Conservation (phyloP, 2,113 vertebrate species). For the Nestor notabilis region DNA sequence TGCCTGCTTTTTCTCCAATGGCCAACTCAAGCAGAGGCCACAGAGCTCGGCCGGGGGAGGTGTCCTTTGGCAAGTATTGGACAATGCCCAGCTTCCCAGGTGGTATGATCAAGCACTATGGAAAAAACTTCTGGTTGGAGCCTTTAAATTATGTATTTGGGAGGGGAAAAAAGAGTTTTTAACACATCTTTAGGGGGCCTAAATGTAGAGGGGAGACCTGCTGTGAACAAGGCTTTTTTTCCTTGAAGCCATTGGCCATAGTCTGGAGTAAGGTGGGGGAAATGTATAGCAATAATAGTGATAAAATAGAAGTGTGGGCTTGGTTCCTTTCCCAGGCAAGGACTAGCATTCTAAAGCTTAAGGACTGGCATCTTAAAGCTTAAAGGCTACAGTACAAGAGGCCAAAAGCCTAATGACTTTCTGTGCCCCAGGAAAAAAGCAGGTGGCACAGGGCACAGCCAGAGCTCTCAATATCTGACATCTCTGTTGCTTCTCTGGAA, state of each 20-base stretch:
- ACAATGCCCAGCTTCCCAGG: not conserved
- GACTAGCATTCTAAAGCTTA: not conserved
- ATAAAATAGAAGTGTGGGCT: not conserved
- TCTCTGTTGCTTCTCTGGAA: not conserved
- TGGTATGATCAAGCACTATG: not conserved
- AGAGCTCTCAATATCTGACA: not conserved
- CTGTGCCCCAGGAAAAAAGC: not conserved
- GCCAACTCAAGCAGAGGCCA: not conserved
- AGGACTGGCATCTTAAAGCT: not conserved
- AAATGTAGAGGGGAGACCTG: not conserved
- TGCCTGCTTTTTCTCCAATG: not conserved
- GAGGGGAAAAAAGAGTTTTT: not conserved
- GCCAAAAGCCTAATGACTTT: not conserved
- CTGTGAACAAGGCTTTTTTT: not conserved
- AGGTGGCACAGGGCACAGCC: not conserved
- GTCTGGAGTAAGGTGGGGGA: not conserved
- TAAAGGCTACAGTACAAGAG: not conserved
- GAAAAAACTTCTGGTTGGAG: not conserved
- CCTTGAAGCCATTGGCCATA: not conserved
- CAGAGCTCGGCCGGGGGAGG: accelerated
- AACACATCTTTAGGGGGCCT: not conserved
- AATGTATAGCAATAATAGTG: not conserved
- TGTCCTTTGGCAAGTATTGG: not conserved
- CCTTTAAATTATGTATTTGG: not conserved
- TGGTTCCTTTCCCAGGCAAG: not conserved